These are phyloP conservation scores for Dipodomys ordii DNA, from an alignment of 2,113 vertebrate species.

Conservation along the genomic window DNA sequence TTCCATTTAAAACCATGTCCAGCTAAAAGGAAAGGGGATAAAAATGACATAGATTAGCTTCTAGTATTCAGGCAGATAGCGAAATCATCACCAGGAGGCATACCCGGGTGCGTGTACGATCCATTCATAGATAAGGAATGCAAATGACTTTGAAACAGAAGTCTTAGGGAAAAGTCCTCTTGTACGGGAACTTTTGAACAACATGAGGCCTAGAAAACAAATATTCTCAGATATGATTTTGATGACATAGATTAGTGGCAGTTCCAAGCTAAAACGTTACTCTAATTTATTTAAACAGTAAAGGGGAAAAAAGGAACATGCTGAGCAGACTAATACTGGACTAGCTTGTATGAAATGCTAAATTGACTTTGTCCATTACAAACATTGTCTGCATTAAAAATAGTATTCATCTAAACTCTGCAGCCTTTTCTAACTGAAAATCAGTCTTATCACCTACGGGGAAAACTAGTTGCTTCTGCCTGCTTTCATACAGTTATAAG, in stretches of 20 bases:
- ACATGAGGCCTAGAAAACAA: slow-evolving; percentile 63
- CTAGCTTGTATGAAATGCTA: slow-evolving; percentile 35
- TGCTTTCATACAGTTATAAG: slow-evolving; percentile 44
- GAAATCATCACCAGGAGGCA: not conserved
- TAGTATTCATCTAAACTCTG: not conserved
- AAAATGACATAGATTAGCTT: not conserved
- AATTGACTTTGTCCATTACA: slow-evolving; percentile 77
- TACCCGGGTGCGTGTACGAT: slow-evolving; percentile 44
- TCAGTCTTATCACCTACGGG: slow-evolving; percentile 37
- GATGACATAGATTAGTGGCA: slow-evolving; percentile 43
- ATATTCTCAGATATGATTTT: slow-evolving; percentile 27
- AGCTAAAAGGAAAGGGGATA: not conserved
- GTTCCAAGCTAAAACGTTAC: slow-evolving; percentile 62
- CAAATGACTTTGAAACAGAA: slow-evolving; percentile 57
- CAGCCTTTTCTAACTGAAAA: too few relatives aligned
- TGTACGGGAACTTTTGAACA: slow-evolving; percentile 70
- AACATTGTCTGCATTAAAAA: slow-evolving; percentile 68
- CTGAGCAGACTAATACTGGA: not conserved
- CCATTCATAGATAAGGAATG: not conserved
- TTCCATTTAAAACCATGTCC: not conserved
- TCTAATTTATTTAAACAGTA: slow-evolving; percentile 42
- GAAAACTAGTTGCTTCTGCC: slow-evolving; percentile 23
- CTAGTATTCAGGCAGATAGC: not conserved
- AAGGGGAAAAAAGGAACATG: not conserved
- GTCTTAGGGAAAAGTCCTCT: slow-evolving; percentile 29